Evolutionary conservation across 2,888 invertebrate genomes (phyloP).

Genomic region (Cheilosia urbana): DNA sequence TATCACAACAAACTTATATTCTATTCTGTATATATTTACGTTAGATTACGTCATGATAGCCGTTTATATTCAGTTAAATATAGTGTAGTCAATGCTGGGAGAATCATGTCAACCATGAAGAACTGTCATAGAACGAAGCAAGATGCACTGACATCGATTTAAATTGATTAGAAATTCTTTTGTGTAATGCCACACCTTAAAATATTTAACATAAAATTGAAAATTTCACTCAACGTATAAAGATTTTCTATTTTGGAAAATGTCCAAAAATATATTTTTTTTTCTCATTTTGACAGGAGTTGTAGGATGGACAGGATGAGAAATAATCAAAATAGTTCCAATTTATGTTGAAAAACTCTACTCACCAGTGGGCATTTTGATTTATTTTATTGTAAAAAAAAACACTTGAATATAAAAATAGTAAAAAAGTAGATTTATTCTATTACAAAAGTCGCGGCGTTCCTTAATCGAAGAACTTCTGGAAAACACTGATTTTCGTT

Average conservation of each 20-base stretch:
- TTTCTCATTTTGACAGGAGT: not conserved
- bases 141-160: slow-evolving; percentile 47
- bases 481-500: slow-evolving; percentile 60
- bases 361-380: slow-evolving; percentile 80
- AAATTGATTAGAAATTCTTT: slow-evolving; percentile 15
- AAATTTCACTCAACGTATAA: slow-evolving; percentile 19
- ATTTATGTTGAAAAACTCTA: slow-evolving; percentile 47
- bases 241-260: slow-evolving; percentile 29
- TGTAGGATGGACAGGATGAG: not conserved
- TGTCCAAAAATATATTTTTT: slow-evolving; percentile 8
- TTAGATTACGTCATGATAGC: slow-evolving; percentile 58
- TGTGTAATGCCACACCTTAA: slow-evolving; percentile 49
- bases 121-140: slow-evolving; percentile 19
- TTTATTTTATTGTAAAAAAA: slow-evolving; percentile 62
- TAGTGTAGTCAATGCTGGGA: slow-evolving; percentile 1
- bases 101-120: slow-evolving; percentile 8
- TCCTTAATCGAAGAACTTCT: slow-evolving; percentile 60
- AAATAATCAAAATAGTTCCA: not conserved
- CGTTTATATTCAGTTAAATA: not conserved
- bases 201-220: slow-evolving; percentile 1
- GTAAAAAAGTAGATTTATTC: not conserved
- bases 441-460: slow-evolving; percentile 9
- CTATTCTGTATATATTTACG: slow-evolving; percentile 4
- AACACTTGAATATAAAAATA: slow-evolving; percentile 34
- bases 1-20: slow-evolving; percentile 14